Conservation (phyloP, 2,797 vertebrate species). For the Benthosema pterotum region DNA sequence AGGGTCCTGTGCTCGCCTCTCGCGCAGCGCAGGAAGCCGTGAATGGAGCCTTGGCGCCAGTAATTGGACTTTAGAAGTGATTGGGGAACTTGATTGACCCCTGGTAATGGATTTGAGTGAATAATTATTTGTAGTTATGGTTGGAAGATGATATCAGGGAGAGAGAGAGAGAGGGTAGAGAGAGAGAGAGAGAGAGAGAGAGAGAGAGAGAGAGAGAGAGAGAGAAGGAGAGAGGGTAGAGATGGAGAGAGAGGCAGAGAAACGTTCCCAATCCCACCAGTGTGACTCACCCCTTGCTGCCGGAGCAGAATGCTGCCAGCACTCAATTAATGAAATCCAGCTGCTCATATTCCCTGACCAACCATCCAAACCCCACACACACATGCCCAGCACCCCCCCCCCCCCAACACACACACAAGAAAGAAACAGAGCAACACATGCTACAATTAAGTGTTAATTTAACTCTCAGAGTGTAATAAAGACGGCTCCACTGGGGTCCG, state of each 20-base stretch:
- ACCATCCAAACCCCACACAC: no score
- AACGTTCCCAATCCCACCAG: constrained; percentile 72
- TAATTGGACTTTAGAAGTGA: constrained; percentile 82
- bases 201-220: constrained; percentile 8
- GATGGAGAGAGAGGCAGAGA: constrained; percentile 23
- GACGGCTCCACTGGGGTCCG: constrained; percentile 53
- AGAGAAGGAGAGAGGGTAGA: no score
- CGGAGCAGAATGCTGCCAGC: constrained; percentile 76
- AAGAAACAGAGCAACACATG: no score
- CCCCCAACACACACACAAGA: no score
- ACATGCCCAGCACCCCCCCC: no score
- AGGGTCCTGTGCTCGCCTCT: constrained; percentile 23
- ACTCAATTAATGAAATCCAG: constrained; percentile 83
- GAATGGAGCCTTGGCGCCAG: constrained; percentile 72
- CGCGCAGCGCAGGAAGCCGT: constrained; percentile 55
- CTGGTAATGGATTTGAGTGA: constrained; percentile 83
- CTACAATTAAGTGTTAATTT: no score
- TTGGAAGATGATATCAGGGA: constrained; percentile 79
- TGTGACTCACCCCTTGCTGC: constrained; percentile 77
- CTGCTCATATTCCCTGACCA: constrained; percentile 71
- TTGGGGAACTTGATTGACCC: constrained; percentile 80
- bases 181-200: constrained; percentile 9
- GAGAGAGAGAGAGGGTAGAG: constrained; percentile 22
- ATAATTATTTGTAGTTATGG: constrained; percentile 85
- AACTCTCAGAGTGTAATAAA: no score